Evolutionary conservation across 2,797 vertebrate genomes (phyloP).

Genomic region (Oreortyx pictus): DNA sequence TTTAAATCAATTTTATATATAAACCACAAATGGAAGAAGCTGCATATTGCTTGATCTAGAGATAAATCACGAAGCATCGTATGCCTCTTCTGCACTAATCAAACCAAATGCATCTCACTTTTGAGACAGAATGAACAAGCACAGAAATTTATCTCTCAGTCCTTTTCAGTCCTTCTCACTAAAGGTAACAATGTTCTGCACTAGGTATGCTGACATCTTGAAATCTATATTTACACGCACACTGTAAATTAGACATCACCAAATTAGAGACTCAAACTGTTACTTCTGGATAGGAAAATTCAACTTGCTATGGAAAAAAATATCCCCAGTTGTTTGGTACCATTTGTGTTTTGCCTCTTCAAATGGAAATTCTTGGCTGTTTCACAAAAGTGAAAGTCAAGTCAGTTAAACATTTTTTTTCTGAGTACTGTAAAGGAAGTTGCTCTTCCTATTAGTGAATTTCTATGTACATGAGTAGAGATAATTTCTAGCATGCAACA

Average conservation of each 20-base stretch:
- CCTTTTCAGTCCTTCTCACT: neutral
- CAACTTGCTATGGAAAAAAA: neutral
- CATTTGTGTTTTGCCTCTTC: neutral
- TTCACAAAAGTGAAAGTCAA: slow-evolving; percentile 46
- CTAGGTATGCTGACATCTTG: neutral
- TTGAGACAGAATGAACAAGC: neutral
- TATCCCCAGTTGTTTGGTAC: neutral
- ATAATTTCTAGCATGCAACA: neutral
- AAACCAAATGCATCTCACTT: neutral
- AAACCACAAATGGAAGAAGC: neutral
- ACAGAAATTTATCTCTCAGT: neutral
- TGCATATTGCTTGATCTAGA: neutral
- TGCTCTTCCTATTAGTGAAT: slow-evolving; percentile 40
- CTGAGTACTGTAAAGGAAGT: slow-evolving; percentile 46
- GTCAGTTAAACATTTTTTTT: slow-evolving; percentile 44
- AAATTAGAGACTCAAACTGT: neutral
- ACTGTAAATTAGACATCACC: neutral
- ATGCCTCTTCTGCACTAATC: neutral
- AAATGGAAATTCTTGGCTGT: slow-evolving; percentile 30
- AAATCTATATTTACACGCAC: neutral
- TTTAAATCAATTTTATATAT: neutral
- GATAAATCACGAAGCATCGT: neutral
- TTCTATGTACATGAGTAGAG: slow-evolving; percentile 31
- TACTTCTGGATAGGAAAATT: slow-evolving; percentile 36
- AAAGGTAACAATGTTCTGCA: neutral